Percentiles rank a stretch among this genome's conserved stretches.
Conservation (phyloP, 2,797 vertebrate genomes). For the Hyperoplus immaculatus region DNA sequence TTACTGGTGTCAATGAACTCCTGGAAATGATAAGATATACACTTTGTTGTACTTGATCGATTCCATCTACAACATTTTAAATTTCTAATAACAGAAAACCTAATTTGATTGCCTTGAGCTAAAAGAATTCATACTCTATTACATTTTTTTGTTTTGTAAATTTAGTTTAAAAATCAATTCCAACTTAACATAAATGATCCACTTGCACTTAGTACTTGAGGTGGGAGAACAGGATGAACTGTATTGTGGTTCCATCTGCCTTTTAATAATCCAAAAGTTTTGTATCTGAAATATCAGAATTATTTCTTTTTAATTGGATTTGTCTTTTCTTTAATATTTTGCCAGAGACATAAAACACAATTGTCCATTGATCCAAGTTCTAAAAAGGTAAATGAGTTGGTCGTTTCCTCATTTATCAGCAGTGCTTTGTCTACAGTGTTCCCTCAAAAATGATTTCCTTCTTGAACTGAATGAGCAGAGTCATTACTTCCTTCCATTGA, state of each 20-base stretch:
- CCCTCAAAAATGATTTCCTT: slow-evolving; percentile 34
- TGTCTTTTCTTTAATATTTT: not conserved
- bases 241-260: too few species aligned
- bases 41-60: too few species aligned
- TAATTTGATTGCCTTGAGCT: too few species aligned
- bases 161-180: not conserved
- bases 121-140: too few species aligned
- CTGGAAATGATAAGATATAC: too few species aligned
- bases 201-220: not conserved
- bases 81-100: too few species aligned
- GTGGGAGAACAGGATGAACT: not conserved
- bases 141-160: too few species aligned
- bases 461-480: slow-evolving; percentile 43
- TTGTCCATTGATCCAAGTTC: slow-evolving; percentile 17
- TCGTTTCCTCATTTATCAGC: not conserved
- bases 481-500: slow-evolving; percentile 69
- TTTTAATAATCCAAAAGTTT: not conserved
- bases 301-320: not conserved
- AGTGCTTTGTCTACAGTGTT: not conserved
- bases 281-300: not conserved
- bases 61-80: too few species aligned
- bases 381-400: slow-evolving; percentile 31
- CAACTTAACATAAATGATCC: not conserved
- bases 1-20: too few species aligned
- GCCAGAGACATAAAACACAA: not conserved